phyloP scores from a whole-genome alignment of 2,888 invertebrate species.

The Dicycla oo region DNA sequence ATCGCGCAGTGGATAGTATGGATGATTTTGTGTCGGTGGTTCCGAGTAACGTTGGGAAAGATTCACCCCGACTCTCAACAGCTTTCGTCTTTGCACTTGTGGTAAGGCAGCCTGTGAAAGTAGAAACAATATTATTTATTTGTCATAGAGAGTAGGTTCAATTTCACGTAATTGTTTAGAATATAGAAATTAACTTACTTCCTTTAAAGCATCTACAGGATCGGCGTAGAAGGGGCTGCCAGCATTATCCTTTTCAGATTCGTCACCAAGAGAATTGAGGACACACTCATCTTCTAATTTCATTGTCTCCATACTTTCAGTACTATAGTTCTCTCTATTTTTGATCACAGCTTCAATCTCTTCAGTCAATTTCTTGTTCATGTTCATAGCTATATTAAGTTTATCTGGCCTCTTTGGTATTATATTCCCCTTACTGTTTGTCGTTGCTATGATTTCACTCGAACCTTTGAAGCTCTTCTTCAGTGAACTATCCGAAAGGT shows the following conservation, averaged over 20 bases:
- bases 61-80: constrained; percentile 83
- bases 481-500: constrained; percentile 80
- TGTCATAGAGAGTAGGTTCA: too few species aligned
- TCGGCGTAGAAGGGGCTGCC: constrained; percentile 97
- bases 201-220: constrained; percentile 95
- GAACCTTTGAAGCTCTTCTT: constrained; percentile 84
- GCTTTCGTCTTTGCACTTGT: constrained; percentile 86
- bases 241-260: constrained; percentile 91
- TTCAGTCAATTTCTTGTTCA: constrained; percentile 88
- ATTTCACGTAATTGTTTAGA: too few species aligned
- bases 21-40: constrained; percentile 89
- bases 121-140: neutral
- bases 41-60: constrained; percentile 91
- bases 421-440: constrained; percentile 87
- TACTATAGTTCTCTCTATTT: constrained; percentile 81
- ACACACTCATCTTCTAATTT: constrained; percentile 84
- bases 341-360: constrained; percentile 87
- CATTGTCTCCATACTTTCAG: constrained; percentile 88
- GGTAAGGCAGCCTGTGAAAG: constrained; percentile 80
- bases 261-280: constrained; percentile 77
- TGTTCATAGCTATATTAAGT: constrained; percentile 85
- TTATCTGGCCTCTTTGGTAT: constrained; percentile 88
- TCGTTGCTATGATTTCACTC: constrained; percentile 86
- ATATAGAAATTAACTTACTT: constrained; percentile 75
- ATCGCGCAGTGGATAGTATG: constrained; percentile 87